Base-by-base conservation (phyloP, 2,113 vertebrate species). In the Melanocharis versteri region DNA sequence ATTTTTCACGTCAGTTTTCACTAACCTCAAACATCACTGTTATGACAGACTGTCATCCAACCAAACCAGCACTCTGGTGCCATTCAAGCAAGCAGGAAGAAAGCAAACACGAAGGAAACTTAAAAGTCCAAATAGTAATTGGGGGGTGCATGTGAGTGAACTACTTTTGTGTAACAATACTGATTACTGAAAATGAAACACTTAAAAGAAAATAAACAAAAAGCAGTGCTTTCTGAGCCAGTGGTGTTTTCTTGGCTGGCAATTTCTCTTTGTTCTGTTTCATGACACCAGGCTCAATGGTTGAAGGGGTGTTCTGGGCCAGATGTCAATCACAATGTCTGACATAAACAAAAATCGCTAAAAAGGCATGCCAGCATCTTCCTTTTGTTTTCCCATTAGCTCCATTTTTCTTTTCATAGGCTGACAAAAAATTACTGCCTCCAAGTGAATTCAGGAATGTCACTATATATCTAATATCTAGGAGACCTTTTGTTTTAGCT, bases 381-480 rank as follows among this genome's bases (percentile, higher is more conserved):
- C 94, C 89, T 98, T 98, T 97, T 97, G 91, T 95, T 97, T 98
- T 84, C 93, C 79, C 69, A 95, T 83, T 91, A 91, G 80, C 72
- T 96, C 90, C 90, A 97, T 98, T 98, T 97, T 97, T 98, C 97
- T 97, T 97, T 97, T 96, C 96, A 72, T 56, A 72, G 91, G 26
- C 60, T 97, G 96, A 96, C 95, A 95, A 97, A 97, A 97, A 91
- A 97, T 94, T 94, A 97, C 93, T 96, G 97, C 97, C 97, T 97
- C 94, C 89, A 94, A 98, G 97, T 97, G 93, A 97, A 97, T 97
- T 96, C 93, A 44, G 35, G 97, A 97, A 97, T 94, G 96, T 94
- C 95, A 94, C 95, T 95, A 95, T 97, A 90, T 92, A 98, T 97
- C 97, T 98, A 96, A 96, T 97, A 97, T 97, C 97, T 97, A 82